Base-by-base conservation (phyloP, 2,888 invertebrate genomes). In the Ecliptopera silaceata region DNA sequence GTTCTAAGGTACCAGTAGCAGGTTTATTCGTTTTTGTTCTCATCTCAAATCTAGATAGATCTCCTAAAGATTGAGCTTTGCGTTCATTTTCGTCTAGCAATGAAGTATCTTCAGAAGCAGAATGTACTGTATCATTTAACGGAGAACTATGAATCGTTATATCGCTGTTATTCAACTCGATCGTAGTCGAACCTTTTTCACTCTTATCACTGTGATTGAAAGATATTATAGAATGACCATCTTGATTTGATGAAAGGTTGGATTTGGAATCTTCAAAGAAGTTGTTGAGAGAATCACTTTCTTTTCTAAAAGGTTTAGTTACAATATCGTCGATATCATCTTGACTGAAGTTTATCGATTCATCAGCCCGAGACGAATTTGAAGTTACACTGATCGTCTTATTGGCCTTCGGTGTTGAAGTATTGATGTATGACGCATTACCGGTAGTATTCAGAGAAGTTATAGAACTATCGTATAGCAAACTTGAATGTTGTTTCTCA, bases 11-110 rank as follows among this genome's bases (percentile, higher is more conserved):
- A 2, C 94, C 93, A 2, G 92, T 84, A 2, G 92, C 78, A 6
- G 91, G 88, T 58, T 90, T 87, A 63, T 77, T 91, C 17, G 86
- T 74, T 63, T 87, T 90, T 34, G 88, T 65, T 68, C 87, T 79
- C 8, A 89, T 59, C 71, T 92, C 89, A 60, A 96, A 94, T 74
- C 94, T 94, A 0, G 96, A 95, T 46, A 96, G 84, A 80, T 96
- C 96, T 0, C 96, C 96, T 1, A 96, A 89, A 32, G 96, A 96
- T 0, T 96, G 95, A 1, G 96, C 96, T 84, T 95, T 95, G 13
- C 96, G 86, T 72, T 94, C 94, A 63, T 94, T 94, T 46, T 94
- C 93, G 60, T 92, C 93, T 54, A 87, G 79, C 52, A 87, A 81
- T 0, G 92, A 92, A 8, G 87, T 79, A 65, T 93, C 89, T 62